phyloP scores from a whole-genome alignment of 2,888 invertebrate genomes.

The Eupithecia subumbrata region DNA sequence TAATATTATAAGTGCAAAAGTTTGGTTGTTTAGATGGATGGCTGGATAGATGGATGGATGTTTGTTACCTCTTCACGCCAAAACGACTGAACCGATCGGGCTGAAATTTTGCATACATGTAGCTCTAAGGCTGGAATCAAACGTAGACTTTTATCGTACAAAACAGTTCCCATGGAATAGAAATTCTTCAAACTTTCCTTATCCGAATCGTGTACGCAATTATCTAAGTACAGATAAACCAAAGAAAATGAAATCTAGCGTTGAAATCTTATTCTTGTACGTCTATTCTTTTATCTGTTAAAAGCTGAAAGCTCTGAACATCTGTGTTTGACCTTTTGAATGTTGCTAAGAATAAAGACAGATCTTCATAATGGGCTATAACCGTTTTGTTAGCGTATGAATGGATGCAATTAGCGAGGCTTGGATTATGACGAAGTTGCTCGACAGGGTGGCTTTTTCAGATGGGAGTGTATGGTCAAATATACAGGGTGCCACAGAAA shows the following conservation, averaged over 20 bases:
- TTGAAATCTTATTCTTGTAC: conserved; percentile 3
- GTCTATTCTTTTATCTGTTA: conserved; percentile 10
- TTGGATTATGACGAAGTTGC: conserved; percentile 36
- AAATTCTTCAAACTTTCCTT: no score
- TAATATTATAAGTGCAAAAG: no score
- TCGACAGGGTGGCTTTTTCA: not conserved
- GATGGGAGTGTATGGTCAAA: not conserved
- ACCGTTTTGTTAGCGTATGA: conserved; percentile 54
- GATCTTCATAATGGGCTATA: conserved; percentile 48
- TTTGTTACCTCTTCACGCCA: no score
- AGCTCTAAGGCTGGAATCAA: no score
- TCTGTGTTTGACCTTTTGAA: conserved; percentile 28
- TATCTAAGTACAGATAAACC: not conserved
- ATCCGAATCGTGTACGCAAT: not conserved
- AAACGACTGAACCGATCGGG: no score
- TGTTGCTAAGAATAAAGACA: conserved; percentile 45
- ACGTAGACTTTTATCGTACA: no score
- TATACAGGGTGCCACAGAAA: no score
- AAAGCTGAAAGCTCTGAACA: conserved; percentile 10
- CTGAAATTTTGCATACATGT: no score
- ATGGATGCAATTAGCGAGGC: conserved; percentile 57
- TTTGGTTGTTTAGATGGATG: no score
- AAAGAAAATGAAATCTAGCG: not conserved
- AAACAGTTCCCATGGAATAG: no score
- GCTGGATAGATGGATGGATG: no score